Evolutionary conservation across 2,797 vertebrate genomes (phyloP).

Genomic region (Pterois miles): DNA sequence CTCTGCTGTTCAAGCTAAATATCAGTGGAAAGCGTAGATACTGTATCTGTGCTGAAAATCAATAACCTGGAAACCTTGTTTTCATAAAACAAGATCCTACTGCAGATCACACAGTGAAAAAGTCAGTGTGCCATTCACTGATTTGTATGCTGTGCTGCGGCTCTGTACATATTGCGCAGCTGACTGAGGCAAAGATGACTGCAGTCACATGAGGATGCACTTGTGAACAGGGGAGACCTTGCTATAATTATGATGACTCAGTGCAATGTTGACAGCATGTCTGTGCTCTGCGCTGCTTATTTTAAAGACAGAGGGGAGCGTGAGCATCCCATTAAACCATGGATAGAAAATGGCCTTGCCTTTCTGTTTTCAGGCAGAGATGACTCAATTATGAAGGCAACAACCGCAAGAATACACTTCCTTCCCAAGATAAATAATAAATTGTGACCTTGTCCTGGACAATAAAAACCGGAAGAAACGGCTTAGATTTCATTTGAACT

Average conservation of each 20-base stretch:
- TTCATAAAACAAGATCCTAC: constrained; percentile 33
- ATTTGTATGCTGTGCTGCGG: constrained; percentile 20
- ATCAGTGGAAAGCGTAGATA: not conserved
- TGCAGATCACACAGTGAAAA: constrained; percentile 21
- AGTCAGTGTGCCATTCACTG: constrained; percentile 16
- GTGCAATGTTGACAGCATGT: constrained; percentile 59
- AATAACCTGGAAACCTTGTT: constrained; percentile 33
- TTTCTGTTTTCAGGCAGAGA: constrained; percentile 53
- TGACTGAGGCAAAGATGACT: constrained; percentile 56
- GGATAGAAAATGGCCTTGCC: constrained; percentile 43
- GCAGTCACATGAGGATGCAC: constrained; percentile 56
- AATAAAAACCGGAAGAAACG: constrained; percentile 62
- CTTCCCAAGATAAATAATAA: constrained; percentile 74
- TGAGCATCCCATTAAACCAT: constrained; percentile 43
- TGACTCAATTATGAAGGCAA: constrained; percentile 62
- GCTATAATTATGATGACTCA: constrained; percentile 65
- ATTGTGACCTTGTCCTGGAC: constrained; percentile 70
- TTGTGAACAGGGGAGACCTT: constrained; percentile 50
- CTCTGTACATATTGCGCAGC: constrained; percentile 37
- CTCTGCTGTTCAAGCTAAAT: not conserved
- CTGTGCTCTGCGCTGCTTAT: constrained; percentile 45
- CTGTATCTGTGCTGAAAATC: constrained; percentile 18
- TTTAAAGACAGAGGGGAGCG: constrained; percentile 47
- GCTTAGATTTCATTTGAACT: constrained; percentile 60
- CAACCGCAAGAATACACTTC: constrained; percentile 52